Conservation (phyloP, 2,113 vertebrate species). For the Mesocricetus auratus region DNA sequence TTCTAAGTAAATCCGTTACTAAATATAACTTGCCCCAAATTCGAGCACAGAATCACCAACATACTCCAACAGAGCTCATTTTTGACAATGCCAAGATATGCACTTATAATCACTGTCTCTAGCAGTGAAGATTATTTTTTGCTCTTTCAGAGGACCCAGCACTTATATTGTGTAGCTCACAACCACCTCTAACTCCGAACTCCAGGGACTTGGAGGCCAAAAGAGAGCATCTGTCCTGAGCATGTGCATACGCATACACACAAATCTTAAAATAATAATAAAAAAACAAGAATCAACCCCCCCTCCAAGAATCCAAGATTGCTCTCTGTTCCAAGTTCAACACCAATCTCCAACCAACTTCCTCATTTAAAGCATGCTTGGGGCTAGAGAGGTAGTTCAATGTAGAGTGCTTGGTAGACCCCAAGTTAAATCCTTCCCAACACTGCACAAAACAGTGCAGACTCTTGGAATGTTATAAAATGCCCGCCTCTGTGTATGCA, state of each 20-base stretch:
- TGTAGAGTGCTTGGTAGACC: background rate
- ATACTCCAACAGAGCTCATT: background rate
- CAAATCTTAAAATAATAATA: background rate
- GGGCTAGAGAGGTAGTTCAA: background rate
- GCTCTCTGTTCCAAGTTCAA: background rate
- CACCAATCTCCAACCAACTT: background rate
- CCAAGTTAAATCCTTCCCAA: background rate
- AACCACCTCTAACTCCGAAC: background rate
- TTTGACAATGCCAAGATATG: conserved; percentile 10
- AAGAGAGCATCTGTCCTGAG: background rate
- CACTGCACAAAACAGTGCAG: background rate
- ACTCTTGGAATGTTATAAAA: background rate
- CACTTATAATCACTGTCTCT: background rate
- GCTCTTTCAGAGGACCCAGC: background rate
- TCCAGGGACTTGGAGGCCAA: background rate
- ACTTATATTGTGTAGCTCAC: background rate
- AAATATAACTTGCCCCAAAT: conserved; percentile 1
- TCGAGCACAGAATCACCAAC: background rate
- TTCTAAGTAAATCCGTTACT: background rate
- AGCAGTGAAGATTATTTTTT: background rate
- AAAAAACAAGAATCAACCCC: no score
- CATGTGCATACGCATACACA: background rate
- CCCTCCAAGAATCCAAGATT: background rate
- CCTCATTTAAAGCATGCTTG: conserved; percentile 48
- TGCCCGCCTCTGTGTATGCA: background rate